Evolutionary conservation across 2,113 vertebrate genomes (phyloP), one percentile per base, ranked within the genome.

Genomic region (Ctenodactylus gundi): DNA sequence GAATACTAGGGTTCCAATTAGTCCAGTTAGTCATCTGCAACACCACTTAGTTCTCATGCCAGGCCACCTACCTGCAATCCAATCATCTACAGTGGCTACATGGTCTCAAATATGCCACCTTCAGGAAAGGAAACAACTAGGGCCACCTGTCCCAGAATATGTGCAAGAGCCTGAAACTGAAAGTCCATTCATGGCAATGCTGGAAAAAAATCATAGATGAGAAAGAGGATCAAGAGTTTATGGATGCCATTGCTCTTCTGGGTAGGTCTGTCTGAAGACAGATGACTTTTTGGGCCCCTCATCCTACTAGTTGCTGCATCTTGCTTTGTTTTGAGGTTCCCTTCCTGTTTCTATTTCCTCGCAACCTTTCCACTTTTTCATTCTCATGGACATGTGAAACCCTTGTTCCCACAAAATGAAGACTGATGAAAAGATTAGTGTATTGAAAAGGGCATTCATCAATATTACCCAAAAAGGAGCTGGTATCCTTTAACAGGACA

Each of bases 381-480:
- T 58, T 93, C 70, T 44, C 14, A 27, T 7, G 25, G 60, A 46
- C 15, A 15, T 18, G 44, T 44, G 29, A 89, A 93, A 60, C 75
- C 14, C 41, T 81, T 94, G 31, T 80, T 62, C 39, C 57, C n/a
- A 78, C 84, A 84, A 72, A 76, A 73, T n/a, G n/a, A 34, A 91
- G 95, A 80, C 41, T 65, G n/a, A 68, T 70, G 53, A 72, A 64
- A 95, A 88, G 84, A 78, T 76, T 27, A 85, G 46, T 88, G 21
- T 62, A 34, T 29, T 90, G 85, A 89, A 91, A 83, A 84, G 25
- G 70, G 80, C 29, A 76, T 77, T 95, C 80, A 21, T 86, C 29
- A 89, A 4, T 62, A 7, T n/a, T 92, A 29, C 46, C 41, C 49
- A n/a, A n/a, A n/a, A n/a, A n/a, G n/a, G n/a, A n/a, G n/a, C n/a